A percentile compares a stretch with the other conserved stretches of the same genome.
These are phyloP conservation scores for Aptenodytes forsteri DNA, from an alignment of 2,113 vertebrate genomes.

Conservation along the genomic window DNA sequence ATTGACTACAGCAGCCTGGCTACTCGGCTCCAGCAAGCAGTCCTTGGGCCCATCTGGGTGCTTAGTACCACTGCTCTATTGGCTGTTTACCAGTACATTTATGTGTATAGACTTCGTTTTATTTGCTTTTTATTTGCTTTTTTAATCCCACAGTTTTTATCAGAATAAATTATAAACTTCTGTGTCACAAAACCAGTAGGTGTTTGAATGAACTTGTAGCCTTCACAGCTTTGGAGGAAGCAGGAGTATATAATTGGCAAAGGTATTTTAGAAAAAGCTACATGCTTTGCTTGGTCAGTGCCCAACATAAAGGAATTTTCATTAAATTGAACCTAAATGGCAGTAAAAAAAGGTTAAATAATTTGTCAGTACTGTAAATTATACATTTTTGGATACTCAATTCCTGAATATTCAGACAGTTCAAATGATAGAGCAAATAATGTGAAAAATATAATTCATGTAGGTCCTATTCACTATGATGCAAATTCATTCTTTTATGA, in stretches of 20 bases:
- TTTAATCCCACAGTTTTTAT: not conserved
- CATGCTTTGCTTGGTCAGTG: not conserved
- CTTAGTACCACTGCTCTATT: not conserved
- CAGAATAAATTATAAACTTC: not conserved
- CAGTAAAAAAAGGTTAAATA: not conserved
- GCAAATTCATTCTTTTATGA: not conserved
- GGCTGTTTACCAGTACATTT: not conserved
- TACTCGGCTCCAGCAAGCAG: not conserved
- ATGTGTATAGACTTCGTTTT: not conserved
- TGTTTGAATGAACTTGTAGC: not conserved
- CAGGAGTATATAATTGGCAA: not conserved
- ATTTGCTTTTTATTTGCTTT: not conserved
- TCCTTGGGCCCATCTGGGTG: too few relatives aligned
- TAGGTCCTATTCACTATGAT: not conserved
- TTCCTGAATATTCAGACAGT: not conserved
- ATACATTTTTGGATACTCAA: not conserved
- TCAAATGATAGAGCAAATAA: not conserved
- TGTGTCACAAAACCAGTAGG: not conserved
- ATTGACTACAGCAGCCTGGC: not conserved
- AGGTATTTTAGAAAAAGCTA: not conserved
- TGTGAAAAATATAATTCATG: not conserved
- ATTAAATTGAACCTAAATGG: not conserved
- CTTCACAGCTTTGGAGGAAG: not conserved
- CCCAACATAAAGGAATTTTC: not conserved
- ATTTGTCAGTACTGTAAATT: not conserved